These are phyloP conservation scores for Aphis craccivora DNA, from an alignment of 1,140 invertebrate genomes.

Conservation along the genomic window DNA sequence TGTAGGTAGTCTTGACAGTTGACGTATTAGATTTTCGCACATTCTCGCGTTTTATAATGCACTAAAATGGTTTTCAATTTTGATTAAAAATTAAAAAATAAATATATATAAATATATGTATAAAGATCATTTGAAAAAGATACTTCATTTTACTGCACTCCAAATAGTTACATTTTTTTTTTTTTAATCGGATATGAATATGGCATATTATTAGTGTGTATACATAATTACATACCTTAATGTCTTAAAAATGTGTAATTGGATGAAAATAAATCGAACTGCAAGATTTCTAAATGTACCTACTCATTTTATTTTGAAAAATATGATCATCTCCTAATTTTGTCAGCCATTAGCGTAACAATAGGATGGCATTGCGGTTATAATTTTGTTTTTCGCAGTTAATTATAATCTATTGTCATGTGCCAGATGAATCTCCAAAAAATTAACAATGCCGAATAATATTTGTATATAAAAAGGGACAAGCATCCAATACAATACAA, in stretches of 20 bases:
- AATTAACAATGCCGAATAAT: neutral
- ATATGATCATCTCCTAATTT: neutral
- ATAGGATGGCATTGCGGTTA: neutral
- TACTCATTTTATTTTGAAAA: neutral
- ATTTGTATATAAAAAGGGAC: neutral
- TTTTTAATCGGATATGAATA: neutral
- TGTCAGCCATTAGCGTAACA: neutral
- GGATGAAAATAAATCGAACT: neutral
- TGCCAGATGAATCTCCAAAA: neutral
- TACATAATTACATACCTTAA: no score
- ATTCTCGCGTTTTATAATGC: no score
- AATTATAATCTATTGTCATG: neutral
- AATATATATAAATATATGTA: neutral
- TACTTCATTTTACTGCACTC: no score
- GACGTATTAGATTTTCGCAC: no score
- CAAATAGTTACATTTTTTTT: no score
- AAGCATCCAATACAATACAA: neutral
- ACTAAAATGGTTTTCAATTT: no score
- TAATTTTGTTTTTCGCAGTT: neutral
- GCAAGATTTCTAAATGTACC: neutral
- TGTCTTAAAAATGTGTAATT: neutral
- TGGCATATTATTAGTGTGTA: neutral
- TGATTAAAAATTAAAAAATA: neutral
- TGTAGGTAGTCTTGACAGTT: no score
- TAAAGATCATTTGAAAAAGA: neutral